phyloP scores from a whole-genome alignment of 1,140 invertebrate species.

The Drosophila asahinai region DNA sequence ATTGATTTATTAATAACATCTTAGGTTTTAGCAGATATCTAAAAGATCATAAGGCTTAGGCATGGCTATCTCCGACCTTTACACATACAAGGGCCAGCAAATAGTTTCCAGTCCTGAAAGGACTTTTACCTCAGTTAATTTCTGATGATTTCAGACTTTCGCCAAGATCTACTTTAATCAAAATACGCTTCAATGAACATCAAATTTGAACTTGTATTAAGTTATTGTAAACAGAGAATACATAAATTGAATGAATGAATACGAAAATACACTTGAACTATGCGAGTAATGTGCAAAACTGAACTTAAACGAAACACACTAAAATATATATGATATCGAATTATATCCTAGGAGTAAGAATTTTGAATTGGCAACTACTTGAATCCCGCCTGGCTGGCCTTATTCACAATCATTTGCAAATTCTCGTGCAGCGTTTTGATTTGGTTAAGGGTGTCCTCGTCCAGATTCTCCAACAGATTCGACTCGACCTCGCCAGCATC shows the following conservation, averaged over 20 bases:
- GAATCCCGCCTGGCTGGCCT: slow-evolving; percentile 63
- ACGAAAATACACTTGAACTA: slow-evolving; percentile 26
- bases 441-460: slow-evolving; percentile 70
- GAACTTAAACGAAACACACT: slow-evolving; percentile 37
- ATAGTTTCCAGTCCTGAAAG: no score
- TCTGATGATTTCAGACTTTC: no score
- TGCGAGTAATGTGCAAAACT: slow-evolving; percentile 11
- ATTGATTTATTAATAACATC: no score
- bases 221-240: slow-evolving; percentile 13
- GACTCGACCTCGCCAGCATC: slow-evolving; percentile 52
- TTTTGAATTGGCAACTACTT: slow-evolving; percentile 45
- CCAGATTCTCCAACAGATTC: slow-evolving; percentile 71
- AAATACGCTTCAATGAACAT: slow-evolving; percentile 2
- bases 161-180: not conserved
- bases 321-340: slow-evolving; percentile 43
- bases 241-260: slow-evolving; percentile 10
- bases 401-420: slow-evolving; percentile 72
- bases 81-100: no score
- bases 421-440: slow-evolving; percentile 76
- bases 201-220: slow-evolving; percentile 22
- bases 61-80: no score
- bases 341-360: slow-evolving; percentile 15
- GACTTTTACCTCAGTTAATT: not conserved
- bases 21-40: no score
- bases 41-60: no score